phyloP scores from a whole-genome alignment of 2,888 invertebrate genomes.

The Synanthedon myopaeformis region DNA sequence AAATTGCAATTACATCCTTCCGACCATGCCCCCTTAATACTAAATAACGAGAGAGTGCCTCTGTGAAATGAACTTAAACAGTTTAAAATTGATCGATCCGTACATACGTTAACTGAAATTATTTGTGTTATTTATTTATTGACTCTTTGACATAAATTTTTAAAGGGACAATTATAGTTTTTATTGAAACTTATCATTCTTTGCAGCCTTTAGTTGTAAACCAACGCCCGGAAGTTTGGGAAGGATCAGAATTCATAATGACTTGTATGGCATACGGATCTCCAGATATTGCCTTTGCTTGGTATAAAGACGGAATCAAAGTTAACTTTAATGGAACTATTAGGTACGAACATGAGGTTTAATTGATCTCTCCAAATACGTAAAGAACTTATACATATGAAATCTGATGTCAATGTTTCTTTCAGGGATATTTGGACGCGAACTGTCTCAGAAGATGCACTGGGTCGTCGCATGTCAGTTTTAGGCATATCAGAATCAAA shows the following conservation, averaged over 20 bases:
- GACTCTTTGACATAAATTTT: too few relatives aligned
- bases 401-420: background rate
- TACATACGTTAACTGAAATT: too few relatives aligned
- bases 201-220: conserved; percentile 46
- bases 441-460: conserved; percentile 63
- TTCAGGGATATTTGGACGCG: conserved; percentile 77
- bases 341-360: conserved; percentile 59
- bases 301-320: conserved; percentile 84
- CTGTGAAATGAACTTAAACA: too few relatives aligned
- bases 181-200: background rate
- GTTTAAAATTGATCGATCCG: too few relatives aligned
- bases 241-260: conserved; percentile 81
- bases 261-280: conserved; percentile 84
- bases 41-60: background rate
- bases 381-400: background rate
- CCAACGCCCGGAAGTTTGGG: conserved; percentile 70
- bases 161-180: too few relatives aligned
- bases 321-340: conserved; percentile 81
- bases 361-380: background rate
- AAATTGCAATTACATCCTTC: background rate
- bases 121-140: too few relatives aligned
- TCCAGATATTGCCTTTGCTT: conserved; percentile 78
- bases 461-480: conserved; percentile 72
- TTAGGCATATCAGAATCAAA: conserved; percentile 79
- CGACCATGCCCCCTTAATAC: background rate